phyloP scores from a whole-genome alignment of 2,113 vertebrate species.

The Pimephales promelas region DNA sequence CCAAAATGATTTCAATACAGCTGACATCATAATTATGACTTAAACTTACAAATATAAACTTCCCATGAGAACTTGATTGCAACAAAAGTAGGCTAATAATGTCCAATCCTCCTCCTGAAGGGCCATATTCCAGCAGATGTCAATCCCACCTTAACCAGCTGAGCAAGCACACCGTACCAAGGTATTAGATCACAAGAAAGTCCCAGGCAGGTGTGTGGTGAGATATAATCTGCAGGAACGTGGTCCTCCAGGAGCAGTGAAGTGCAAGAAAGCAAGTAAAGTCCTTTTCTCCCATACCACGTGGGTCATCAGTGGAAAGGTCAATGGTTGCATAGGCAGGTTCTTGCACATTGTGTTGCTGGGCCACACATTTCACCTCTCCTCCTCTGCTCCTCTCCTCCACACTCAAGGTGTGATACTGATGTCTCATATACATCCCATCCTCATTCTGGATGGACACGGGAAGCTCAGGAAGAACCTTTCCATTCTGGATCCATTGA shows the following conservation, averaged over 20 bases:
- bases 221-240: no score
- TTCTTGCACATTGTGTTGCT: constrained; percentile 63
- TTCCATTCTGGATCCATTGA: constrained; percentile 73
- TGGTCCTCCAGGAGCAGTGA: not conserved
- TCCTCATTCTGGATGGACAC: constrained; percentile 60
- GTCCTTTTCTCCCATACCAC: constrained; percentile 54
- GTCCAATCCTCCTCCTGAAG: not conserved
- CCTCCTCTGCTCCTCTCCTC: constrained; percentile 64
- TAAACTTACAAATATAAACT: no score
- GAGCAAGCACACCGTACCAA: not conserved
- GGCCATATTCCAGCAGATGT: not conserved
- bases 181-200: not conserved
- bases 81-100: not conserved
- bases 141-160: not conserved
- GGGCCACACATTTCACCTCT: constrained; percentile 68
- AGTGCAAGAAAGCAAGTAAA: not conserved
- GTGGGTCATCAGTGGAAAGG: constrained; percentile 63
- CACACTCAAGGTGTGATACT: constrained; percentile 68
- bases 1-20: no score
- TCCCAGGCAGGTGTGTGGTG: not conserved
- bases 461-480: constrained; percentile 58
- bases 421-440: constrained; percentile 68
- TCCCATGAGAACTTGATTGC: no score
- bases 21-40: no score
- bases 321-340: constrained; percentile 49